A percentile compares a stretch with the other conserved stretches of the same genome.
Conservation (phyloP, 2,888 invertebrate species). For the Camptogramma bilineatum region DNA sequence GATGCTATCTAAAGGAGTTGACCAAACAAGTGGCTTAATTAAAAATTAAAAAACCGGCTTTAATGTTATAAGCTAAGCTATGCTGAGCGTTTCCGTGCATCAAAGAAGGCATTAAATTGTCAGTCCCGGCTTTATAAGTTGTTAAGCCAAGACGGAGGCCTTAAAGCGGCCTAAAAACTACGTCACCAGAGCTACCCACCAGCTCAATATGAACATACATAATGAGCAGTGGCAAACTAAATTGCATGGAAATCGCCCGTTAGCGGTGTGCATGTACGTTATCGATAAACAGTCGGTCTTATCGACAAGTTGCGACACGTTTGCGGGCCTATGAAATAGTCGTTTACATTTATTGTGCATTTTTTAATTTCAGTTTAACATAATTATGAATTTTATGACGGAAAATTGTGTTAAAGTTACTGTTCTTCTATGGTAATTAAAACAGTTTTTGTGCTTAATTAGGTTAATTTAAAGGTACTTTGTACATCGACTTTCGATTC, state of each 20-base stretch:
- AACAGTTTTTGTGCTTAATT: neutral
- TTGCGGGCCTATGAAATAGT: slow-evolving; percentile 17
- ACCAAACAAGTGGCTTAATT: too few species aligned
- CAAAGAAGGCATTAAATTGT: too few species aligned
- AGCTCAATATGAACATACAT: neutral
- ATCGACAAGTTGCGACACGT: slow-evolving; percentile 29
- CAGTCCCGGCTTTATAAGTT: too few species aligned
- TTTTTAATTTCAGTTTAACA: slow-evolving; percentile 15
- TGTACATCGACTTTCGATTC: neutral
- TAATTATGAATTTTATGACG: slow-evolving; percentile 20
- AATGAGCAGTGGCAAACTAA: neutral
- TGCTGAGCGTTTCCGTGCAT: too few species aligned
- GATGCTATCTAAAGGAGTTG: too few species aligned
- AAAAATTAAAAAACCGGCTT: too few species aligned
- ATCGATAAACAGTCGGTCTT: slow-evolving; percentile 24
- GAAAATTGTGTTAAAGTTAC: slow-evolving; percentile 17
- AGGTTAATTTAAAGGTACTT: neutral
- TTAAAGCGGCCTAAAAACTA: too few species aligned
- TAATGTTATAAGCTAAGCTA: too few species aligned
- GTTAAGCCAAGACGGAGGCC: too few species aligned
- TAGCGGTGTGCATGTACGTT: slow-evolving; percentile 23
- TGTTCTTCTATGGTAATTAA: slow-evolving; percentile 12
- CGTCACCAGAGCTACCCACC: neutral
- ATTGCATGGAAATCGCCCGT: slow-evolving; percentile 15
- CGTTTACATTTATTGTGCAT: slow-evolving; percentile 23